Conservation (phyloP, 2,113 vertebrate genomes). For the Ceyx cyanopectus region DNA sequence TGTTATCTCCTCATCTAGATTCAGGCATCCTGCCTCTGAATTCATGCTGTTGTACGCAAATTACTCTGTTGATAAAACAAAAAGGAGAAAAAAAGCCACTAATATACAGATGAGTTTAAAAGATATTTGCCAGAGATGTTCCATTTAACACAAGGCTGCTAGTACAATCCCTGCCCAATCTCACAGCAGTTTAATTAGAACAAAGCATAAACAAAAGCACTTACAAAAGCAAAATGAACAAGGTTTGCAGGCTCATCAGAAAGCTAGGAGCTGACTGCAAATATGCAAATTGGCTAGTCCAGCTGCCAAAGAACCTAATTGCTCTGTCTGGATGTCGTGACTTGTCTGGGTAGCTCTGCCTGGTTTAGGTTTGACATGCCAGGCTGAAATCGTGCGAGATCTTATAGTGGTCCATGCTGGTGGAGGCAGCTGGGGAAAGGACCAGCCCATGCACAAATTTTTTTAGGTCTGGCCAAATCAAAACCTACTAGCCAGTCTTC, state of each 20-base stretch:
- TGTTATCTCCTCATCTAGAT: neutral
- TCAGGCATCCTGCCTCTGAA: neutral
- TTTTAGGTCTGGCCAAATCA: neutral
- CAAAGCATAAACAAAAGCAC: constrained; percentile 42
- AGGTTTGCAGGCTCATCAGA: constrained; percentile 45
- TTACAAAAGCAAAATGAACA: constrained; percentile 8
- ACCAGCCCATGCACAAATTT: neutral
- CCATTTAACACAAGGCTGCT: neutral
- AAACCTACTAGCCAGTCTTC: neutral
- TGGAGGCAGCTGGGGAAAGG: neutral
- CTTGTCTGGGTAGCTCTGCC: neutral
- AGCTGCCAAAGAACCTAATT: constrained; percentile 26
- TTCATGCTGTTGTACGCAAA: neutral
- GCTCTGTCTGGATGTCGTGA: neutral
- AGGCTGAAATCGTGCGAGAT: neutral
- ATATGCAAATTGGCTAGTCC: neutral
- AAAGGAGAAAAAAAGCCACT: neutral
- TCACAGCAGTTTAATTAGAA: constrained; percentile 34
- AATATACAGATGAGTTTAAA: neutral
- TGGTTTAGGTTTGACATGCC: neutral
- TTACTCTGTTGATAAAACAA: neutral
- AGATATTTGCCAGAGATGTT: neutral
- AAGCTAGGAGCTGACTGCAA: constrained; percentile 11
- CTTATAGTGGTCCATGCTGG: neutral
- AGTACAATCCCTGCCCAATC: neutral